Conservation (phyloP, 1,140 invertebrate genomes). For the Choristoneura fumiferana region DNA sequence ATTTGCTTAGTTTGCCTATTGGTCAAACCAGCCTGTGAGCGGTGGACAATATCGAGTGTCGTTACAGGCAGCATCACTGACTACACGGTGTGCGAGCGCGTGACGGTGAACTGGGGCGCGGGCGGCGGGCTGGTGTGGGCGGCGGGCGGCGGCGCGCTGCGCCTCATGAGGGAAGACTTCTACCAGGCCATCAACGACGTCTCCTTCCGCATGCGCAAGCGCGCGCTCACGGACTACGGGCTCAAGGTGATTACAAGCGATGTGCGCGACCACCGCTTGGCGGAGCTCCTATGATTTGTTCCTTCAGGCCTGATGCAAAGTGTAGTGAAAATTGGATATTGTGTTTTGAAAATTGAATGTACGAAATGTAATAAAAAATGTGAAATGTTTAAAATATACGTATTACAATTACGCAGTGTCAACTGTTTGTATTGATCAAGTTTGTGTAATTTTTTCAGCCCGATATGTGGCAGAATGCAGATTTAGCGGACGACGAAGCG, state of each 20-base stretch:
- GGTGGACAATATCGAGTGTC: no score
- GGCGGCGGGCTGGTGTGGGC: constrained; percentile 87
- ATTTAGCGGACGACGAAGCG: constrained; percentile 82
- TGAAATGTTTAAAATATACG: no score
- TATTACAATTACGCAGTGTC: no score
- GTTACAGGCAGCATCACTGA: constrained; percentile 70
- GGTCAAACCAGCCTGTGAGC: no score
- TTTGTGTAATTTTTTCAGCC: constrained; percentile 54
- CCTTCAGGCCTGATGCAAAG: no score
- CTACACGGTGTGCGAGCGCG: constrained; percentile 88
- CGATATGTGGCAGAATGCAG: constrained; percentile 82
- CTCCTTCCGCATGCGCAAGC: constrained; percentile 84
- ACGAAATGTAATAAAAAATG: no score
- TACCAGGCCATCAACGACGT: constrained; percentile 83
- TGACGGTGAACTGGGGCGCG: constrained; percentile 88
- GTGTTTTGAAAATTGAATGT: no score
- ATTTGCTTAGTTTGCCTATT: no score
- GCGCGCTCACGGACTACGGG: constrained; percentile 88
- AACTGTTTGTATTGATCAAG: no score
- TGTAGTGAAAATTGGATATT: no score
- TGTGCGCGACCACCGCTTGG: no score
- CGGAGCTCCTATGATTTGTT: no score
- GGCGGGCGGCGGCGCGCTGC: constrained; percentile 84
- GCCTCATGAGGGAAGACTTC: constrained; percentile 79
- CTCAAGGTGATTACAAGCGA: constrained; percentile 77